A percentile compares a stretch with the other conserved stretches of the same genome.
Conservation (phyloP, 2,888 invertebrate genomes). For the Drosophila sordidapex region DNA sequence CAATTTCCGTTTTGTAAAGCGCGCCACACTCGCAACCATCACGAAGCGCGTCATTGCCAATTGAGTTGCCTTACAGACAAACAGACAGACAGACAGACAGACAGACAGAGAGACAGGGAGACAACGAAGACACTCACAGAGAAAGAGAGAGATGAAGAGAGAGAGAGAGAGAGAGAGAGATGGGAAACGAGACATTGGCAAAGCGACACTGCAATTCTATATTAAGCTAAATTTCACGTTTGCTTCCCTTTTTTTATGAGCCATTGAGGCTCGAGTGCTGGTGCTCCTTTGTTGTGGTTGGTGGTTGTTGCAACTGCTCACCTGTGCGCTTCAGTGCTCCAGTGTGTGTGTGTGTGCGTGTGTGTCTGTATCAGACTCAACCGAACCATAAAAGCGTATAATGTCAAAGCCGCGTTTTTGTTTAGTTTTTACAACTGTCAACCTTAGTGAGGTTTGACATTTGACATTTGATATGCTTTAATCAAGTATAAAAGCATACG, state of each 20-base stretch:
- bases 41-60: slow-evolving; percentile 68
- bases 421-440: slow-evolving; percentile 74
- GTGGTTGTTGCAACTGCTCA: slow-evolving; percentile 33
- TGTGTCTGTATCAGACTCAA: slow-evolving; percentile 36
- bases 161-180: not conserved
- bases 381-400: slow-evolving; percentile 61
- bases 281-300: slow-evolving; percentile 9
- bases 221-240: slow-evolving; percentile 50
- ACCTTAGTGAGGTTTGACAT: slow-evolving; percentile 74
- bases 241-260: slow-evolving; percentile 43
- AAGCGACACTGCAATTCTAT: slow-evolving; percentile 19
- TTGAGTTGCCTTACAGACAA: slow-evolving; percentile 50
- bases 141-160: not conserved
- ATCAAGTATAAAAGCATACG: slow-evolving; percentile 75
- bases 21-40: slow-evolving; percentile 48
- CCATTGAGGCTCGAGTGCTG: slow-evolving; percentile 12
- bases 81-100: slow-evolving; percentile 14
- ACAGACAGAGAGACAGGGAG: not conserved
- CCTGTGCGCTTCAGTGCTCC: slow-evolving; percentile 29
- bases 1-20: slow-evolving; percentile 73
- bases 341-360: slow-evolving; percentile 8
- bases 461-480: slow-evolving; percentile 80
- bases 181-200: not conserved
- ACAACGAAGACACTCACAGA: not conserved
- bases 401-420: slow-evolving; percentile 31